Base-by-base conservation (phyloP, 2,113 vertebrate species). In the Alethe diademata region DNA sequence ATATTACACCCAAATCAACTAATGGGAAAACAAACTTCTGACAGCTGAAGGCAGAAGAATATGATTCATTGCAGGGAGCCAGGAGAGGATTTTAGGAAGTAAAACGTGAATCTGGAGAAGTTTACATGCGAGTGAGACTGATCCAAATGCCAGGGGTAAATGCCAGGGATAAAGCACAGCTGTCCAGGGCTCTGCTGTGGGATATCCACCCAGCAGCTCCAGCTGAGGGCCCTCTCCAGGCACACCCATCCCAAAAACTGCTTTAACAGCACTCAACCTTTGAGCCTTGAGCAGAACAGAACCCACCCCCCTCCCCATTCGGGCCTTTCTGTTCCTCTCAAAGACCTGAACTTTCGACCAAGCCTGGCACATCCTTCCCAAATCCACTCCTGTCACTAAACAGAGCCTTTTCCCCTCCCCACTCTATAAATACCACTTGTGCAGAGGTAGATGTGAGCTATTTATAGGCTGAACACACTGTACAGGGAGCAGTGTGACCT, bases 371-470 rank as follows among this genome's bases (percentile, higher is more conserved):
- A 90, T 48, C 89, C 73, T 67, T 60, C 86, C 54, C 69, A 40
- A 8, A 40, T n/a, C 35, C 35, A 20, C 47, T 64, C 57, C 93
- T 74, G 9, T 24, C 79, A 50, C 36, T 56, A 24, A 48, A 2
- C 0, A 1, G 40, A 93, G 92, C 43, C 61, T 33, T 64, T 38
- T 25, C 14, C 84, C 23, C 65, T 86, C 54, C 18, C 70, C 65
- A 3, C 24, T 74, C 92, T 97, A 95, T 95, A 95, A 94, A 97
- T 90, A 93, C 43, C 64, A 8, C 78, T 94, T n/a, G 81, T 80
- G 82, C 88, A 91, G 88, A 96, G 88, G 93, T 91, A 79, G 50
- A 56, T 71, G 65, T 3, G 64, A 94, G 88, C 78, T 96, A 93
- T 95, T 94, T 92, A 88, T 96, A 95, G 85, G 43, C 69, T 72